Evolutionary conservation across 2,888 invertebrate species (phyloP).

Genomic region (Cephus spinipes): DNA sequence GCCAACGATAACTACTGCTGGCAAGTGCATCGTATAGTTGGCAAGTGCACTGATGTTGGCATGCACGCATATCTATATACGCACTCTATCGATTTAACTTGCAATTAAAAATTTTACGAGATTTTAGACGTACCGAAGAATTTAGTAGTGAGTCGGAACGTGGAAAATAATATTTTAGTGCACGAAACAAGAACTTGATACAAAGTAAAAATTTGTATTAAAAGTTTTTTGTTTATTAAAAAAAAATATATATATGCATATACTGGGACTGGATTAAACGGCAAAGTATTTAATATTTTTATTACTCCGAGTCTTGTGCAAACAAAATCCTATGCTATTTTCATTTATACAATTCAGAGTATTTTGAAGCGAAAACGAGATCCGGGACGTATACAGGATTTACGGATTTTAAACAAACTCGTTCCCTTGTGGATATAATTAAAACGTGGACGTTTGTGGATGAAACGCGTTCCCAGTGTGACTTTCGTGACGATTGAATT

Average conservation of each 20-base stretch:
- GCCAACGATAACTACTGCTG: slow-evolving; percentile 51
- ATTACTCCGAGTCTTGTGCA: not conserved
- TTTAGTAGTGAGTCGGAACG: not conserved
- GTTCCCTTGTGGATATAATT: not conserved
- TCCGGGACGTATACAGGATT: not conserved
- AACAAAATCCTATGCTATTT: not conserved
- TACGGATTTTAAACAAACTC: not conserved
- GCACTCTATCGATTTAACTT: not conserved
- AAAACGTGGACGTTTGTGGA: not conserved
- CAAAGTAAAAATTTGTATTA: not conserved
- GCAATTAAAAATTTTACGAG: not conserved
- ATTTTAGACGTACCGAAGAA: not conserved
- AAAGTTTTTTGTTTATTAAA: not conserved
- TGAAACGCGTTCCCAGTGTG: not conserved
- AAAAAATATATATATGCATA: not conserved
- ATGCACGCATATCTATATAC: not conserved
- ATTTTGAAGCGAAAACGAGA: not conserved
- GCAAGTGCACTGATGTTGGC: not conserved
- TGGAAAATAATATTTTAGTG: not conserved
- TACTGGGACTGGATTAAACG: not conserved
- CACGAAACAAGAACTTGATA: not conserved
- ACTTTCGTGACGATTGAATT: not conserved
- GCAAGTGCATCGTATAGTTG: slow-evolving; percentile 46
- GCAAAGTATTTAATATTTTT: not conserved
- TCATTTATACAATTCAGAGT: not conserved